These are phyloP conservation scores for Stenoptilia bipunctidactyla DNA, from an alignment of 2,888 invertebrate species.

Conservation along the genomic window DNA sequence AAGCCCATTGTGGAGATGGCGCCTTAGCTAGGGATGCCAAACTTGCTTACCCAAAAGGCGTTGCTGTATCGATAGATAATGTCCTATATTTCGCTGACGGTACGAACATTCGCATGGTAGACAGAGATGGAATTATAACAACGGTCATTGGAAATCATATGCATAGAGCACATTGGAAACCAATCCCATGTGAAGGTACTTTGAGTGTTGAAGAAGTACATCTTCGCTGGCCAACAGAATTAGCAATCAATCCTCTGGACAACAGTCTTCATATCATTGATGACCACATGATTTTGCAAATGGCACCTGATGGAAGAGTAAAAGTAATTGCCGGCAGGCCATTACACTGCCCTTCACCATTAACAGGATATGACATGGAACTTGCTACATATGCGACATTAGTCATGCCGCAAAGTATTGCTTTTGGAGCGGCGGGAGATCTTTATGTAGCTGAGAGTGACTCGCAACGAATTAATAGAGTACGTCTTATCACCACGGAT, in stretches of 20 bases:
- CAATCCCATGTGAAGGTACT: conserved; percentile 92
- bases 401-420: conserved; percentile 94
- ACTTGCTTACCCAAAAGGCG: conserved; percentile 95
- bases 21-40: conserved; percentile 93
- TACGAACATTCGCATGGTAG: conserved; percentile 93
- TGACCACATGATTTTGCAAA: conserved; percentile 93
- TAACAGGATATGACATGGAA: conserved; percentile 84
- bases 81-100: conserved; percentile 96
- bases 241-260: conserved; percentile 94
- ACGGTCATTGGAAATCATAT: conserved; percentile 94
- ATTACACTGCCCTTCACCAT: conserved; percentile 89
- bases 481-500: conserved; percentile 91
- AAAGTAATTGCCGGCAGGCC: conserved; percentile 95
- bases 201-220: conserved; percentile 93
- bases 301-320: conserved; percentile 91
- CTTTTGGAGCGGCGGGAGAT: conserved; percentile 92
- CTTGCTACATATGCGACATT: conserved; percentile 92
- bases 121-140: conserved; percentile 90
- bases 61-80: conserved; percentile 93
- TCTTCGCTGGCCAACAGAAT: conserved; percentile 95
- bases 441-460: conserved; percentile 96
- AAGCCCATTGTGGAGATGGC: conserved; percentile 96
- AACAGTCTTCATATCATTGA: conserved; percentile 96
- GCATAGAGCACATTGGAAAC: conserved; percentile 95
- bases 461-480: conserved; percentile 92